These are phyloP conservation scores for Pocillopora grandis DNA, from an alignment of 92 coral and sea anemone genomes.

Conservation along the genomic window DNA sequence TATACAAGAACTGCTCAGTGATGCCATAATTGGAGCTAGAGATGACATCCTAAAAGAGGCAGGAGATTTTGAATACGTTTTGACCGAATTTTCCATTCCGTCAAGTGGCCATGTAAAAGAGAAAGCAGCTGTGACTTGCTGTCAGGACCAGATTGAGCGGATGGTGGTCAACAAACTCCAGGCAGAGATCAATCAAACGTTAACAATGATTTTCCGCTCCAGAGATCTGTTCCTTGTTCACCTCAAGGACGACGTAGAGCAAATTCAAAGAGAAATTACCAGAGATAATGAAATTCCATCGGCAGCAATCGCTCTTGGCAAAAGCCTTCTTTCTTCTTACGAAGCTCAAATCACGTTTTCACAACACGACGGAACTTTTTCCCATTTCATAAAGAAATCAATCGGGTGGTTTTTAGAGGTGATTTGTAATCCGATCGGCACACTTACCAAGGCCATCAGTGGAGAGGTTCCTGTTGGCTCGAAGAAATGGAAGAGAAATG, in stretches of 20 bases:
- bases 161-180: constrained; percentile 65
- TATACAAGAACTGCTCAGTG: constrained; percentile 34
- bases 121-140: constrained; percentile 43
- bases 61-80: constrained; percentile 43
- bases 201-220: constrained; percentile 43
- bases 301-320: constrained; percentile 46
- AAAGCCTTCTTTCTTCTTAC: constrained; percentile 48
- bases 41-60: constrained; percentile 43
- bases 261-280: constrained; percentile 48
- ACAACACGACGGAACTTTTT: neutral
- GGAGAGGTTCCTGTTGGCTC: constrained; percentile 62
- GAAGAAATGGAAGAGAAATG: constrained; percentile 48
- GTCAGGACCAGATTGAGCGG: constrained; percentile 51
- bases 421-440: neutral
- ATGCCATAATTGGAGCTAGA: constrained; percentile 4
- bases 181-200: constrained; percentile 23
- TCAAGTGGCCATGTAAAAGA: constrained; percentile 44
- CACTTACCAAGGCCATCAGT: neutral
- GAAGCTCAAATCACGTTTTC: constrained; percentile 29
- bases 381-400: constrained; percentile 1
- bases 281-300: constrained; percentile 23
- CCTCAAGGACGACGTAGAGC: constrained; percentile 40
- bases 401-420: constrained; percentile 5
- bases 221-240: constrained; percentile 48
- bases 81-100: constrained; percentile 29